Percentiles rank a stretch among this genome's conserved stretches.
Conservation (phyloP, 2,797 vertebrate genomes). For the Pristis pectinata region DNA sequence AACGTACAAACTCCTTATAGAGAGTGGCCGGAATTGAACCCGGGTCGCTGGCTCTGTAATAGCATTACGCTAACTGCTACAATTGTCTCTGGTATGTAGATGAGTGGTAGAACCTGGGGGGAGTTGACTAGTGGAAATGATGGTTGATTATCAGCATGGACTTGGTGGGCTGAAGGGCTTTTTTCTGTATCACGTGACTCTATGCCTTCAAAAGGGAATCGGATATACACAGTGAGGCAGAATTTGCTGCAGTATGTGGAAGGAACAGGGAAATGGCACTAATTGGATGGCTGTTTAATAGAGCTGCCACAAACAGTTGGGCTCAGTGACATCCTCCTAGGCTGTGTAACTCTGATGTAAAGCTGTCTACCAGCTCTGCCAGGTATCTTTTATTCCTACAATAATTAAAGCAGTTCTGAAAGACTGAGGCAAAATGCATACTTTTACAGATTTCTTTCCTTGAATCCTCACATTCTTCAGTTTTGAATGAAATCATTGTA, state of each 20-base stretch:
- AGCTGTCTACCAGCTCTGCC: background rate
- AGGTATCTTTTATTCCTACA: background rate
- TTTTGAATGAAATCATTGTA: conserved; percentile 8
- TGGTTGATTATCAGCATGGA: too few species aligned
- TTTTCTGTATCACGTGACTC: too few species aligned
- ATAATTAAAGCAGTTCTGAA: background rate
- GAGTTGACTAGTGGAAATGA: too few species aligned
- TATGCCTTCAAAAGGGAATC: background rate
- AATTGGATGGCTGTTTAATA: background rate
- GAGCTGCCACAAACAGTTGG: too few species aligned
- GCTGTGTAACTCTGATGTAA: background rate
- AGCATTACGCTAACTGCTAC: too few species aligned
- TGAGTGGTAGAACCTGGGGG: too few species aligned
- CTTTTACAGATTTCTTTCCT: background rate
- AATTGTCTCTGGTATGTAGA: too few species aligned
- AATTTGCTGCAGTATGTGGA: background rate
- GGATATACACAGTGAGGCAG: background rate
- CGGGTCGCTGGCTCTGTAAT: too few species aligned
- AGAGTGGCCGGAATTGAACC: too few species aligned
- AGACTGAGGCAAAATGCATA: background rate
- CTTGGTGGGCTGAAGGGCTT: too few species aligned
- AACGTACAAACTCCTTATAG: too few species aligned
- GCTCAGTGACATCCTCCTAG: background rate
- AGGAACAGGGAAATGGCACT: background rate
- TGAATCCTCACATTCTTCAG: background rate